Evolutionary conservation across 2,113 vertebrate genomes (phyloP).

Genomic region (Psittacula cyanocephala): DNA sequence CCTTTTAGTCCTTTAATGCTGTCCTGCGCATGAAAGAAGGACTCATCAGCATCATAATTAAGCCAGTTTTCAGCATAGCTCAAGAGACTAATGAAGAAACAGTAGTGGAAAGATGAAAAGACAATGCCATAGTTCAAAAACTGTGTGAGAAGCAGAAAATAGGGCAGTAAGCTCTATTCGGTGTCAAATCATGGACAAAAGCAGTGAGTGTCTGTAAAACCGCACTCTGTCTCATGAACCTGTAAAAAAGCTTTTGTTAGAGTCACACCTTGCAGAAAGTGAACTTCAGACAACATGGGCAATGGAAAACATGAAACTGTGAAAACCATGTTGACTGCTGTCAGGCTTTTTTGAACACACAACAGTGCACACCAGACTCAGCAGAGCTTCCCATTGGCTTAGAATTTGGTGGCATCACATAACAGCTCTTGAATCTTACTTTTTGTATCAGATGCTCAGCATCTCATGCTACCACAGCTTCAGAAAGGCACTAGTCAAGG

Average conservation of each 20-base stretch:
- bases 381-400: background rate
- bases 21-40: background rate
- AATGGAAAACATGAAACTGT: background rate
- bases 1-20: background rate
- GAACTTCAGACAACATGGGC: background rate
- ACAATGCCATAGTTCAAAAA: background rate
- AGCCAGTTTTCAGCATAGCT: background rate
- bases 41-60: background rate
- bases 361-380: background rate
- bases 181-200: background rate
- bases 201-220: background rate
- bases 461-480: background rate
- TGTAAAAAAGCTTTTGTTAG: background rate
- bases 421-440: background rate
- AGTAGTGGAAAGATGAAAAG: background rate
- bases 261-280: background rate
- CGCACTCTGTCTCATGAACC: background rate
- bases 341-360: background rate
- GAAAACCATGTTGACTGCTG: background rate
- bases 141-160: background rate
- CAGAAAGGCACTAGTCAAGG: background rate
- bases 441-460: background rate
- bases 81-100: background rate
- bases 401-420: background rate
- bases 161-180: background rate